A percentile compares a stretch with the other conserved stretches of the same genome.
Conservation (phyloP, 2,888 invertebrate species). For the Diadegma fenestrale region DNA sequence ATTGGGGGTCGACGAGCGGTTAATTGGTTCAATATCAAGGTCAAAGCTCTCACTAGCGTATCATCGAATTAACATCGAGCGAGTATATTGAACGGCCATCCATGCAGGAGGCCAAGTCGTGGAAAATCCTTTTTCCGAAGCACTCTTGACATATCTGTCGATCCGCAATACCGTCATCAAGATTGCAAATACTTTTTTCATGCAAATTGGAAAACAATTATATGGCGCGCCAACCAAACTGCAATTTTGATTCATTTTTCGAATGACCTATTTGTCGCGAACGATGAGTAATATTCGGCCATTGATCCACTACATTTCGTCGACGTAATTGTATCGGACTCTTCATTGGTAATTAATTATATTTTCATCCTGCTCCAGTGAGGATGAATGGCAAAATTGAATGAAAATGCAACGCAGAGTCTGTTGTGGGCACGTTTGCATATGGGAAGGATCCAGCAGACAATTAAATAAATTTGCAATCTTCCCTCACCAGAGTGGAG, state of each 20-base stretch:
- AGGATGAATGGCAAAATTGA: slow-evolving; percentile 68
- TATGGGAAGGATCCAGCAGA: background rate
- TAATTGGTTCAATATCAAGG: slow-evolving; percentile 85
- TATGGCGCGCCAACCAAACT: background rate
- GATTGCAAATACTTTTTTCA: background rate
- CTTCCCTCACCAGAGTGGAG: background rate
- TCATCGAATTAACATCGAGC: slow-evolving; percentile 84
- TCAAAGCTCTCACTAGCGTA: slow-evolving; percentile 79
- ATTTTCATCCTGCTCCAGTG: slow-evolving; percentile 26
- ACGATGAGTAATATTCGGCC: background rate
- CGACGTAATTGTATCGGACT: background rate
- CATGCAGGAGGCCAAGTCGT: background rate
- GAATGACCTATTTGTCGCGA: slow-evolving; percentile 15
- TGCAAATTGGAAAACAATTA: background rate
- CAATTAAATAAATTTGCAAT: slow-evolving; percentile 31
- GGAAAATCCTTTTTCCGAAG: background rate
- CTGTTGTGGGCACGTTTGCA: slow-evolving; percentile 16
- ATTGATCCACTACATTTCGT: background rate
- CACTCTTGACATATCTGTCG: background rate
- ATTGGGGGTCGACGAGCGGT: slow-evolving; percentile 82
- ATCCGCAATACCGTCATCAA: slow-evolving; percentile 22
- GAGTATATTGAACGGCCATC: slow-evolving; percentile 70
- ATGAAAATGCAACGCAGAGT: slow-evolving; percentile 70
- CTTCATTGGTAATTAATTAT: slow-evolving; percentile 49
- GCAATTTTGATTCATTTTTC: background rate